Percentiles rank a stretch among this genome's conserved stretches.
Conservation (phyloP, 2,888 invertebrate genomes). For the Pollenia labialis region DNA sequence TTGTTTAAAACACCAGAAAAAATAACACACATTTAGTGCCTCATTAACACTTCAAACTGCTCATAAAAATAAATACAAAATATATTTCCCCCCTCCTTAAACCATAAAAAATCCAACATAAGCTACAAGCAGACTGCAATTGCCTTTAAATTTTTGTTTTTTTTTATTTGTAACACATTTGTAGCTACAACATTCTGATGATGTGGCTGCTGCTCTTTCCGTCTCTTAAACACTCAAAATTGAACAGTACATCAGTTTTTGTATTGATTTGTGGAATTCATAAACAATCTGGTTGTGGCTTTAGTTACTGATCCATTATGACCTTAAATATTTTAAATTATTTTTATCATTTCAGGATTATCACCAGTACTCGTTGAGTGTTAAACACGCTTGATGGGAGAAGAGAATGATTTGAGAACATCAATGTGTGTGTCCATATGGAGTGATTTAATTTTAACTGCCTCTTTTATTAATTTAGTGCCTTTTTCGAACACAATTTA, state of each 20-base stretch:
- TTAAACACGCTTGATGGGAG: too few relatives aligned
- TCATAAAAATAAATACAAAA: constrained; percentile 55
- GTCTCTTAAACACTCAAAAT: not conserved
- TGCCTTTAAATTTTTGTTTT: constrained; percentile 48
- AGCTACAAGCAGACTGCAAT: constrained; percentile 59
- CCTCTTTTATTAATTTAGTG: constrained; percentile 39
- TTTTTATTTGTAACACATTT: constrained; percentile 55
- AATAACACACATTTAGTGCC: constrained; percentile 61
- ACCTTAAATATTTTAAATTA: constrained; percentile 79
- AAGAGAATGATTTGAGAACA: constrained; percentile 5
- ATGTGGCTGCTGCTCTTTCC: not conserved
- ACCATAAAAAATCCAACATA: not conserved
- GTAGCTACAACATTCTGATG: not conserved
- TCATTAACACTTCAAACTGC: constrained; percentile 69
- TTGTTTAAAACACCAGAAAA: constrained; percentile 22
- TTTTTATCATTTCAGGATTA: constrained; percentile 80
- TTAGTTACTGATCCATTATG: constrained; percentile 77
- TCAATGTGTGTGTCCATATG: constrained; percentile 79
- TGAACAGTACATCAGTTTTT: constrained; percentile 15
- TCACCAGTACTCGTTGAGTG: constrained; percentile 68
- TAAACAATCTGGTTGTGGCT: constrained; percentile 47
- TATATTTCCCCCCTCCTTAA: constrained; percentile 34
- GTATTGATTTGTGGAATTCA: constrained; percentile 8
- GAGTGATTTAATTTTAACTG: constrained; percentile 71
- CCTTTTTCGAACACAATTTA: constrained; percentile 42